Evolutionary conservation across 2,888 invertebrate species (phyloP), one percentile per base, ranked within the genome.

Genomic region (Chymomyza procnemis): DNA sequence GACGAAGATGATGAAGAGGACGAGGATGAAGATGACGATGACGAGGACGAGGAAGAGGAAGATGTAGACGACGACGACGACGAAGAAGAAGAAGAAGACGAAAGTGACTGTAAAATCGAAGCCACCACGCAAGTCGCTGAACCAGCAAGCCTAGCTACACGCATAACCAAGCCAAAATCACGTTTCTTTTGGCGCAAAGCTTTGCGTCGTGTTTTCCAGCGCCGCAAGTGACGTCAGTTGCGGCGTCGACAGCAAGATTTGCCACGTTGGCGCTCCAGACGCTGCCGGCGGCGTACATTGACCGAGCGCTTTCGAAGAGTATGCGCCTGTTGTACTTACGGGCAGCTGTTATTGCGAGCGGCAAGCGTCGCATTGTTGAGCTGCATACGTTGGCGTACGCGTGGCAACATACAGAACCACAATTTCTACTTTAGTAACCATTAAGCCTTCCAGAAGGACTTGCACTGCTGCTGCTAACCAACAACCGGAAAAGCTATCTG

Each of bases 131-230:
- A 41, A 9, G 12, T 3, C 12, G 34, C 34, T 41, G 34, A 41
- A 41, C 34, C 34, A 41, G 12, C 34, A 34, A 30, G 14, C 22
- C 21, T n/a, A 58, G 22, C 59, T 59, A 4, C 41, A 30, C 64
- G 14, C 63, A 55, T 16, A 9, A 21, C 67, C 19, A 83, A 86
- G 52, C 58, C 74, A 18, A 86, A 86, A 63, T 80, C 83, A 12
- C 85, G 82, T 54, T 79, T 88, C 69, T 89, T 85, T 69, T 89
- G 89, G 89, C 89, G 89, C 67, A 89, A 86, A 71, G 89, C 89
- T 2, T 64, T 88, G 69, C 82, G 89, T 19, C 89, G 88, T 54
- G 89, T 89, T 74, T 89, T 89, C 77, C 88, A 87, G 66, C 84
- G 84, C 18, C 74, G 87, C 47, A 86, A 88, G 87, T 82, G 84